A percentile compares a stretch with the other conserved stretches of the same genome.
phyloP scores from a whole-genome alignment of 2,113 vertebrate genomes.

The Probosciger aterrimus region DNA sequence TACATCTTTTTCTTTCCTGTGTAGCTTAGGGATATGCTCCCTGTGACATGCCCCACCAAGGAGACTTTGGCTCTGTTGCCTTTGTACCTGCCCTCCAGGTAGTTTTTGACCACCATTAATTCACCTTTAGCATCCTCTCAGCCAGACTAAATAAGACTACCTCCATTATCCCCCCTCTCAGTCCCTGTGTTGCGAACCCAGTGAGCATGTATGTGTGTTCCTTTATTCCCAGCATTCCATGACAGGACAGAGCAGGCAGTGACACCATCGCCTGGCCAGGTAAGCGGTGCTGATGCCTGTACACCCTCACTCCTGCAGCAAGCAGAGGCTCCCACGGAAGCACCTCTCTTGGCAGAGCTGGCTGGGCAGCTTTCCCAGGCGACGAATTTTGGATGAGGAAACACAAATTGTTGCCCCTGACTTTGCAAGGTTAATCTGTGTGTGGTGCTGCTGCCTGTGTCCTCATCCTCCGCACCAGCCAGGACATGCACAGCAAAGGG shows the following conservation, averaged over 20 bases:
- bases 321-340: neutral
- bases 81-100: neutral
- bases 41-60: neutral
- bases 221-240: neutral
- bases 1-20: neutral
- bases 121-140: neutral
- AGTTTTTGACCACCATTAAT: neutral
- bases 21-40: neutral
- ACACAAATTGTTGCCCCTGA: neutral
- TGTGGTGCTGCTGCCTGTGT: neutral
- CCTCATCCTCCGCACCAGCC: neutral
- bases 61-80: neutral
- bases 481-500: neutral
- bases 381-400: neutral
- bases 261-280: neutral
- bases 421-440: neutral
- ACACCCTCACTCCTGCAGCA: neutral
- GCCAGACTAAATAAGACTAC: neutral
- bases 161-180: neutral
- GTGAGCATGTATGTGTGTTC: rapidly evolving
- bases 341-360: neutral
- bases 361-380: neutral
- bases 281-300: neutral
- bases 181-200: rapidly evolving
- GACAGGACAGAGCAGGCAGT: neutral